Conservation (phyloP, 2,888 invertebrate genomes). For the Aleiodes alternator region DNA sequence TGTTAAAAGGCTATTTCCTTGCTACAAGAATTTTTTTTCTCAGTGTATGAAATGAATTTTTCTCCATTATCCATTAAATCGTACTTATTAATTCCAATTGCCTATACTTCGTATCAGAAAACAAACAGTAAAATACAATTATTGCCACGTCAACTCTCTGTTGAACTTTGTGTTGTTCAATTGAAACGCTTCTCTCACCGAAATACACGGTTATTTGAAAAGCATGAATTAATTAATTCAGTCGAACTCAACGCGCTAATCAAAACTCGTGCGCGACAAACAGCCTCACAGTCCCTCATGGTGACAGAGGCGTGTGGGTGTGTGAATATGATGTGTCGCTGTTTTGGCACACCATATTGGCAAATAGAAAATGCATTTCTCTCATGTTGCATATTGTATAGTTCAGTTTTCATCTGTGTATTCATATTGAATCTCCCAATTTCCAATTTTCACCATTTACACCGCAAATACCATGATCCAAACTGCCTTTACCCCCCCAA, state of each 20-base stretch:
- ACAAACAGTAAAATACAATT: background rate
- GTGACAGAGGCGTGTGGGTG: no score
- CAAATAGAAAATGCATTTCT: constrained; percentile 9
- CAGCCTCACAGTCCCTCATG: background rate
- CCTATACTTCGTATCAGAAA: background rate
- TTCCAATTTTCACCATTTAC: constrained; percentile 16
- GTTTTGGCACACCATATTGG: constrained; percentile 10
- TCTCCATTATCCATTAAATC: background rate
- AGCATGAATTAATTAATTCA: constrained; percentile 53
- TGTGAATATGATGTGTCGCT: constrained; percentile 28
- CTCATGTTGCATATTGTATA: constrained; percentile 9
- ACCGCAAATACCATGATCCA: constrained; percentile 15
- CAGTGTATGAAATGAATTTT: no score
- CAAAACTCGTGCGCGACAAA: constrained; percentile 50
- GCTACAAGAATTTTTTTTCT: no score
- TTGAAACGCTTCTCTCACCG: background rate
- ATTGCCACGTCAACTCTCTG: background rate
- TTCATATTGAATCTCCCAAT: constrained; percentile 10
- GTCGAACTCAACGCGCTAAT: constrained; percentile 50
- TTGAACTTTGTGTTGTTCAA: constrained; percentile 21
- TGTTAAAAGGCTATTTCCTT: no score
- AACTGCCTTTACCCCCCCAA: background rate
- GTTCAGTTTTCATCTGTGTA: background rate
- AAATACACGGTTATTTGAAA: constrained; percentile 1
- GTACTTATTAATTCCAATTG: background rate